Evolutionary conservation across 1,140 invertebrate species (phyloP), one percentile per base, ranked within the genome.

Genomic region (Trachelipus rathkii): DNA sequence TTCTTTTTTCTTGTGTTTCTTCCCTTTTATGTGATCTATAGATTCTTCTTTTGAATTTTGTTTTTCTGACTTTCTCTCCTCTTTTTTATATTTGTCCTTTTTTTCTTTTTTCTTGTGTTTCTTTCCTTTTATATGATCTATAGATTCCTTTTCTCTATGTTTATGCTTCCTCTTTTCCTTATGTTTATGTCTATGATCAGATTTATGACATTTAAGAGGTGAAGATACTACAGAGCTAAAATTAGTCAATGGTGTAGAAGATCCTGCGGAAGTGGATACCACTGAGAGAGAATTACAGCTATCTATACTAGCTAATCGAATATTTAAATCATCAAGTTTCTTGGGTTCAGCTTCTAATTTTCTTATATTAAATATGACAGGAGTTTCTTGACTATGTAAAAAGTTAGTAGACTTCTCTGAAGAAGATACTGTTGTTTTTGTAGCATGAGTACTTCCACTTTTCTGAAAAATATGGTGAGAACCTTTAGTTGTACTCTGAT

Each of bases 171-270:
- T 77, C 45, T 80, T 75, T 72, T 80, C 79, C 75, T 80, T 80
- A 45, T 77, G 67, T 69, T 80, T 74, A 75, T 80, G 79, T 13
- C 44, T 66, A 73, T 80, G 77, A n/a, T 81, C 79, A 53, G 74
- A 67, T 82, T 90, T 90, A 71, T 89, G 87, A 77, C 89, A 89
- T 70, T 91, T 87, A 68, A 88, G 89, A 67, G 73, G 53, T 72
- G 76, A 13, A n/a, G 79, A 43, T 11, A 44, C 44, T 23, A 75
- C 44, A n/a, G 73, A 1, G n/a, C 15, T 19, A 11, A 72, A 45
- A 13, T 23, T 45, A n/a, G 44, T 10, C 0, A 23, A 9, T 67
- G 53, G 10, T 75, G 73, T 70, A 73, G 77, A 70, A 44, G 75
- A 60, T 46, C 15, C 53, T 13, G 43, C 68, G 10, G 76, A 44